Evolutionary conservation across 2,797 vertebrate genomes (phyloP), one percentile per base, ranked within the genome.

Genomic region (Chanos chanos): DNA sequence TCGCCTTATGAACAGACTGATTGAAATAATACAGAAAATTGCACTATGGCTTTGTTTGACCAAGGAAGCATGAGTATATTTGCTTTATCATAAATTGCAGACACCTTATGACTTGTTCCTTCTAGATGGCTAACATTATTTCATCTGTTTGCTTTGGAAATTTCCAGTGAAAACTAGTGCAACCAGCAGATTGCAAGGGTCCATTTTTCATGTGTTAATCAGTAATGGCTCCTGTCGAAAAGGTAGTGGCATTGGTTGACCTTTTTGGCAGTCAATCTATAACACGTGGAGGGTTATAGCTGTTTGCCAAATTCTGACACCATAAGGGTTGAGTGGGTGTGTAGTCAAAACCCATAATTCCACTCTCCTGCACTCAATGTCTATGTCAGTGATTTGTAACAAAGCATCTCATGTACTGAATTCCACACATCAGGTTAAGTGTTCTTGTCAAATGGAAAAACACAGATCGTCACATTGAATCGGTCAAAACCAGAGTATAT

Each of bases 181-280:
- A 56, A 61, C 64, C 64, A 30, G 25, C 24, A 33, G 28, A 51
- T 60, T 33, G 27, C 60, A 31, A 44, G 8, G 6, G 18, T 63
- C 61, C 62, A 56, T 75, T 61, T 68, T 55, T 73, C 66, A 68
- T 22, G 4, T 10, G 78, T 85, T 86, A 86, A 83, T 84, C 75
- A 83, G 77, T 86, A 80, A 83, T 68, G 53, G 54, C 54, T 66
- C 54, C 43, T 74, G 70, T 74, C 60, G 58, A 59, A 77, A 70
- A 77, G 62, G 68, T 68, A 64, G 70, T 70, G 57, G 48, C 43
- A 64, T 41, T 47, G 56, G 58, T 74, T 74, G 71, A 54, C 64
- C 61, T 59, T 41, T 60, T 47, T 48, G 34, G 43, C 59, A 50
- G 52, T 53, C 55, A 30, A 41, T 49, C 40, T 57, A 71, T 64